Evolutionary conservation across 2,113 vertebrate species (phyloP).

Genomic region (Megaceryle maxima): DNA sequence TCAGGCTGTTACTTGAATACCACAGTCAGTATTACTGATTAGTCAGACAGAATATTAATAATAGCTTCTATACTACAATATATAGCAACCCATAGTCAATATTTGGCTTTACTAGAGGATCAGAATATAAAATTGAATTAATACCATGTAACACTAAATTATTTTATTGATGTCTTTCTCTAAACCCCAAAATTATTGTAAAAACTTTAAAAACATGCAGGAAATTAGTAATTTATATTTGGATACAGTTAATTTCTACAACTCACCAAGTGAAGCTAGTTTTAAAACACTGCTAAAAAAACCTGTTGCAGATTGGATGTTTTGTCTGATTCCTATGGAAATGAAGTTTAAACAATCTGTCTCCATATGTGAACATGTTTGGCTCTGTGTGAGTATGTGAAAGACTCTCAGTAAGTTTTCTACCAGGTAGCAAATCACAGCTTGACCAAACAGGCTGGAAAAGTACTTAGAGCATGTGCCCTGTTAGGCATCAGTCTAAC

Average conservation of each 20-base stretch:
- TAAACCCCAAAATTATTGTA: background rate
- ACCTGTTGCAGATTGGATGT: background rate
- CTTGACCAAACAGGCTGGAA: background rate
- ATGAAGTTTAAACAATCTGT: background rate
- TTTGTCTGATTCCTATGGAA: background rate
- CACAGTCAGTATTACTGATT: background rate
- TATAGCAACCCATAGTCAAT: background rate
- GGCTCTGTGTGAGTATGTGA: background rate
- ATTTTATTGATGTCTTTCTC: background rate
- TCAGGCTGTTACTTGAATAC: background rate
- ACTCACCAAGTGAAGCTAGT: background rate
- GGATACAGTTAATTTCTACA: background rate
- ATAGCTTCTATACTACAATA: background rate
- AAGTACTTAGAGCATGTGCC: background rate
- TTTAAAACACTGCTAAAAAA: background rate
- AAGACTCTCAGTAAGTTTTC: background rate
- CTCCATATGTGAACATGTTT: background rate
- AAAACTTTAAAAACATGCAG: background rate
- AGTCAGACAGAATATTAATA: background rate
- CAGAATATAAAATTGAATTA: background rate
- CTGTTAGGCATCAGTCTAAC: background rate
- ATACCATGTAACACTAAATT: background rate
- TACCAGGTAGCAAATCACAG: background rate
- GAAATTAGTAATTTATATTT: background rate
- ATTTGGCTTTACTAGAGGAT: background rate